Evolutionary conservation across 2,888 invertebrate genomes (phyloP), one percentile per base, ranked within the genome.

Genomic region (Thysanoteuthis rhombus): DNA sequence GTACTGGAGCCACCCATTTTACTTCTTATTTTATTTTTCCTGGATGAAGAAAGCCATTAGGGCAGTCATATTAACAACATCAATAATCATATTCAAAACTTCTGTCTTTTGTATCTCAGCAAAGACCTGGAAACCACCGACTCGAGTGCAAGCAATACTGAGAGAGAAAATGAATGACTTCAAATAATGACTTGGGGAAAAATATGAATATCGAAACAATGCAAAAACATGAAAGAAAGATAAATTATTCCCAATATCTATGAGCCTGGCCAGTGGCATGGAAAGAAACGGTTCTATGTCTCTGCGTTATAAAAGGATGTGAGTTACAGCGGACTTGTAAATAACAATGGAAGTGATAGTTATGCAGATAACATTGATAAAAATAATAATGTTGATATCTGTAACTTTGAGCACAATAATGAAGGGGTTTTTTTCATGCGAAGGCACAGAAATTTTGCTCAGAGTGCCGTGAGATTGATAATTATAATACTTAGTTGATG

Each of bases 21-120:
- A 4, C n/a, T 75, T 32, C 6, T 75, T 47, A 19, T 47, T 52
- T 25, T 52, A 22, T 52, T 25, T 52, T 52, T 52, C 25, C 75
- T 75, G 75, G 75, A 75, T 75, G 10, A 75, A 75, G 36, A 75
- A 75, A n/a, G n/a, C n/a, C n/a, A 75, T 75, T n/a, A 75, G 75
- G n/a, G 36, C 16, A 36, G 75, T 10, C n/a, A n/a, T 75, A n/a
- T 75, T 75, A n/a, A 75, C n/a, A 75, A 75, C n/a, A 75, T 75
- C 75, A 75, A 75, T 75, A 75, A 75, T 75, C 75, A 75, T n/a
- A 75, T 75, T 75, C n/a, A 75, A 75, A 75, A 75, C 75, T 75
- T 75, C n/a, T 75, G 75, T n/a, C 75, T 75, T 75, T 75, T 75
- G 75, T 75, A 75, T 75, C n/a, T 10, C 19, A 36, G 75, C 75